Base-by-base conservation (phyloP, 1,140 invertebrate genomes). In the Heterodera carotae region DNA sequence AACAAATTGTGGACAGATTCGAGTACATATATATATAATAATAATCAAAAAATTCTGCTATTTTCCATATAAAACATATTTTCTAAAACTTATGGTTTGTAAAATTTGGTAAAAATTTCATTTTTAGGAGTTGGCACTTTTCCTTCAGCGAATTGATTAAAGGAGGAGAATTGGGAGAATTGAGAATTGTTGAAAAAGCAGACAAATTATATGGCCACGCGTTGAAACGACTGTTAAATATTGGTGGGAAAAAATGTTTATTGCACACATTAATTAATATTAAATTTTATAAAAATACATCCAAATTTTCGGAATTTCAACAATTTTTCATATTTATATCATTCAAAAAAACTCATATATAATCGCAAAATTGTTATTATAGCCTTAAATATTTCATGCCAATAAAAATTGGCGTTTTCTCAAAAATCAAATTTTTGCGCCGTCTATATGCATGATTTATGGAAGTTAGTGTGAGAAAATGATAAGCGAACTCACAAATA, bases 61-160 rank as follows among this genome's bases (percentile, higher is more conserved):
- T 43, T 43, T 43, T 43, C 15, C 39, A 8, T 43, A 43, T 0
- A 43, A n/a, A 56, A 0, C 12, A 56, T 22, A 22, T 56, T 56
- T 22, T 2, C 22, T n/a, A 12, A 22, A 25, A 56, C 12, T 15
- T 22, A 18, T 22, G 22, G 0, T 22, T 22, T 56, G 22, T 56
- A 22, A 22, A 56, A 56, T 22, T 22, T 15, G 18, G 48, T 22
- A 56, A n/a, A n/a, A n/a, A 22, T 56, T 56, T n/a, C 12, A 53
- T 22, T 56, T 8, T 56, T 22, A 66, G 62, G 33, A 66, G 33
- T 31, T 66, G 62, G 62, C 62, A 31, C 25, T 66, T 66, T n/a
- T 31, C 29, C 10, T 34, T 66, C 12, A 10, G 33, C 6, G 29
- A 22, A 66, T 33, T 66, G 12, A 29, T 29, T 6, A 34, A 31